Base-by-base conservation (phyloP, 2,888 invertebrate genomes). In the Eupsilia transversa region DNA sequence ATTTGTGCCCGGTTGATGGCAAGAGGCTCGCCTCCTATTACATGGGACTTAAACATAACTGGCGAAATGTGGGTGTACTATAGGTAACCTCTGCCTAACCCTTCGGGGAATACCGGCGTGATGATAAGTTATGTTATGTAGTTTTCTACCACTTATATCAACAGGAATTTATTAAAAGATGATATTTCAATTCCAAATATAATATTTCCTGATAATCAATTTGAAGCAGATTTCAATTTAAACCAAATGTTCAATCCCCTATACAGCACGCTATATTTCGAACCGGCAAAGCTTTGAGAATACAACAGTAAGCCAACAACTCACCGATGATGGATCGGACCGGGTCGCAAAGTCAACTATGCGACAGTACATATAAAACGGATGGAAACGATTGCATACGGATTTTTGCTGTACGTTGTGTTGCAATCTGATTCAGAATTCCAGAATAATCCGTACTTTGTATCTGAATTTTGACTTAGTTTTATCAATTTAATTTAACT, bases 251-350 rank as follows among this genome's bases (percentile, higher is more conserved):
- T 38, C n/a, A 60, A 54, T 68, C 6, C 17, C 0, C 35, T n/a
- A 23, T 33, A 27, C 14, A 49, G 49, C 9, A 14, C 41, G 57
- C n/a, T 57, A 33, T 52, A 49, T 69, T 57, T 70, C 3, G 30
- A 20, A 54, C 23, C 33, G 27, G 5, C 33, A 66, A 72, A 69
- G 65, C 71, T 72, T 66, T 75, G 66, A 65, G 56, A 69, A 72
- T 61, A 83, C 73, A 72, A n/a, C 30, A 54, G 66, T 70, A 49
- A 68, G 46, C 71, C 57, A 84, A 67, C 81, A 72, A 79, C 63
- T 80, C 80, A 52, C 41, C 49, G 63, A 80, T 82, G 82, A 82
- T 80, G 72, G 72, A 82, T 82, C 66, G 81, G 38, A 59, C 23
- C 12, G 49, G 61, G 49, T 72, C 69, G 33, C 64, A 83, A 56